phyloP scores from a whole-genome alignment of 2,113 vertebrate genomes.

The Scytalopus superciliaris region DNA sequence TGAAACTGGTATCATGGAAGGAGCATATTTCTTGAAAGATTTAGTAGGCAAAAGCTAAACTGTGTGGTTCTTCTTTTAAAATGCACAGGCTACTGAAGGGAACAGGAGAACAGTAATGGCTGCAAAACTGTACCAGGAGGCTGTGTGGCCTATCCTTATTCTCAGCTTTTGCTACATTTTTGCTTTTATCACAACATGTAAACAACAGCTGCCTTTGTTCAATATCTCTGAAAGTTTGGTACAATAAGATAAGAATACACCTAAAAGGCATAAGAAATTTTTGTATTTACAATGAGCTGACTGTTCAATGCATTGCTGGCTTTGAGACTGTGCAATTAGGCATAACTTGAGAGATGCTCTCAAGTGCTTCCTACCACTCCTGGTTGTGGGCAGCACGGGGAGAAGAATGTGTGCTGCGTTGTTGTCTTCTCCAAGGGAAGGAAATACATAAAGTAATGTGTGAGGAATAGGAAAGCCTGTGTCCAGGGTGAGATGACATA shows the following conservation, averaged over 20 bases:
- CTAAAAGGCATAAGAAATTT: background rate
- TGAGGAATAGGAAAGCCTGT: background rate
- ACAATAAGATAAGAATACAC: background rate
- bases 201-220: background rate
- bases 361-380: background rate
- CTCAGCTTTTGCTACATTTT: background rate
- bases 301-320: background rate
- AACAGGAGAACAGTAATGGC: background rate
- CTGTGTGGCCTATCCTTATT: background rate
- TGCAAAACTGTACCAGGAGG: background rate
- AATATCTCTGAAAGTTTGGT: background rate
- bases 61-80: background rate
- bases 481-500: background rate
- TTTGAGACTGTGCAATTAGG: background rate
- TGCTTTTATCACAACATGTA: background rate
- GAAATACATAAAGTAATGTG: background rate
- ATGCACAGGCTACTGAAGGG: background rate
- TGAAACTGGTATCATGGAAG: background rate
- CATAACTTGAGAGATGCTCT: background rate
- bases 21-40: conserved; percentile 26
- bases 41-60: conserved; percentile 26
- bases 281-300: background rate
- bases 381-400: background rate
- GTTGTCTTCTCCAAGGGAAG: background rate
- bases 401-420: background rate